Evolutionary conservation across 2,888 invertebrate species (phyloP), one percentile per base, ranked within the genome.

Genomic region (Caenorhabditis japonica): DNA sequence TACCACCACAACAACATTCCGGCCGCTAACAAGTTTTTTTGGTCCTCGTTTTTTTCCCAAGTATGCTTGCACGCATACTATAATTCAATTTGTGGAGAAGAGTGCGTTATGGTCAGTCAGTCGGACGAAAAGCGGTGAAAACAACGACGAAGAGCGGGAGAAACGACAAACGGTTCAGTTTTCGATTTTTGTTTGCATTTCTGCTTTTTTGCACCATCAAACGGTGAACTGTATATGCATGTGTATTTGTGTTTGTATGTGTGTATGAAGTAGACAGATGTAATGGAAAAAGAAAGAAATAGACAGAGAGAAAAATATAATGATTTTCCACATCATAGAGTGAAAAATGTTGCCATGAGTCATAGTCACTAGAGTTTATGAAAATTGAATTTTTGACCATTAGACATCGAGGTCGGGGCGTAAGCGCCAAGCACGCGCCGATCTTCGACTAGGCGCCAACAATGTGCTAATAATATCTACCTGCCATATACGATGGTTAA

Each of bases 61-160:
- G 64, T 64, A 64, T 64, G 64, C 56, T 33, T 44, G 53, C 44
- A 55, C 62, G 53, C 62, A 64, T 64, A 62, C 53, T 62, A 53
- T 55, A 64, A 64, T 64, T 39, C 27, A 46, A 64, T 64, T 64
- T 46, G 38, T 2, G 33, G 4, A 7, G 30, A 30, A n/a, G n/a
- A n/a, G n/a, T n/a, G n/a, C n/a, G n/a, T 10, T 30, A 10, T 21
- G 15, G 34, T 49, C 49, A 19, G 49, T 19, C 17, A 30, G 47
- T 15, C 47, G 53, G 33, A 39, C 17, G 43, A 61, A 49, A 55
- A 39, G 46, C 27, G 34, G 43, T n/a, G 46, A 53, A 49, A 41
- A 44, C 46, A 62, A 5, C 60, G 21, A 53, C 30, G 34, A 47
- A 21, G 46, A 38, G 15, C 21, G 30, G 47, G 36, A 4, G n/a